Base-by-base conservation (phyloP, 2,113 vertebrate species). In the Hucho hucho region DNA sequence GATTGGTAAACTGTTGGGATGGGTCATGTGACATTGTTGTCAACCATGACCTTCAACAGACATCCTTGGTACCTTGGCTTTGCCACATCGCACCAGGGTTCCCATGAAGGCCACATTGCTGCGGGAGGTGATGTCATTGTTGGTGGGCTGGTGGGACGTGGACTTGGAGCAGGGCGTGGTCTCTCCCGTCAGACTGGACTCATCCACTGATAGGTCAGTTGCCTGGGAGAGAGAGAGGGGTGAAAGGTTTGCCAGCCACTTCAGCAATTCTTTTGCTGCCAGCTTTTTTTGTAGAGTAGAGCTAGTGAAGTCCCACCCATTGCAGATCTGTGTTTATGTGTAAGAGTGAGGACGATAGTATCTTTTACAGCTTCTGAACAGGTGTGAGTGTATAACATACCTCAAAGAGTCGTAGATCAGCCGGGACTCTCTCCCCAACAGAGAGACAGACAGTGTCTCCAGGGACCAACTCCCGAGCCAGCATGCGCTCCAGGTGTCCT, bases 61-160 rank as follows among this genome's bases (percentile, higher is more conserved):
- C 28, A 65, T 59, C 20, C n/a, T n/a, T 9, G 37, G 37, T 94
- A 98, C 98, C 96, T 98, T 99, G 84, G 96, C 98, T 85, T 97
- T 97, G 80, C 98, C 98, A 86, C 95, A 98, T 89, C 96, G 95
- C 85, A 99, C 97, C 81, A 99, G 87, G 0, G 97, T 99, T n/a
- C 98, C 98, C 98, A 99, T 99, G 91, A 98, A 99, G 84, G 98
- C 96, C 76, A 99, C 93, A 90, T 99, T 99, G 86, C 94, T 94
- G 74, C 97, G 94, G n/a, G 97, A 96, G 2, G 96, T 94, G 20
- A 98, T 93, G 88, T 97, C 95, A 29, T 96, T 95, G 82, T 96
- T 97, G 70, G 90, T 86, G 47, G 93, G 89, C 82, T 97, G 96
- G 85, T 91, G 94, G 63, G 89, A 69, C 11, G 94, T 96, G 74